Conservation (phyloP, 2,888 invertebrate species). For the Mystacides longicornis region DNA sequence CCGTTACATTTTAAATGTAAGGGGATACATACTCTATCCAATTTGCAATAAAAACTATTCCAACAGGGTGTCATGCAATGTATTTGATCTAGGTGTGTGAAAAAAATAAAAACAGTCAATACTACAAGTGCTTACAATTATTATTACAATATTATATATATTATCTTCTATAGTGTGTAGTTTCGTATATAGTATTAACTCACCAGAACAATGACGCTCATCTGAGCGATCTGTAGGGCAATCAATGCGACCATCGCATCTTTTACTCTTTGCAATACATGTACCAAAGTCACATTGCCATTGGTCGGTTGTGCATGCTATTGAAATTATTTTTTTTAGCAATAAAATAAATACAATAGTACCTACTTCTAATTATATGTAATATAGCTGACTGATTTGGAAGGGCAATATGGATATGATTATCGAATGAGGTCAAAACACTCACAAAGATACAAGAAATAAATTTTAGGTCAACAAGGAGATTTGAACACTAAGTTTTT, state of each 20-base stretch:
- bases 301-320: conserved; percentile 60
- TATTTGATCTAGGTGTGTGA: conserved; percentile 10
- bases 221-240: conserved; percentile 66
- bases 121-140: background rate
- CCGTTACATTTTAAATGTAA: conserved; percentile 54
- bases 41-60: conserved; percentile 57
- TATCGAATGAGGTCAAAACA: no score
- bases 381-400: no score
- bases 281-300: conserved; percentile 69
- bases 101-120: background rate
- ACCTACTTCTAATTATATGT: no score
- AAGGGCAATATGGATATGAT: no score
- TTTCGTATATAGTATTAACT: conserved; percentile 28
- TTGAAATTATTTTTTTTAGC: background rate
- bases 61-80: conserved; percentile 35
- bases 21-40: conserved; percentile 52
- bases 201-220: conserved; percentile 60
- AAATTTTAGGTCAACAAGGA: no score
- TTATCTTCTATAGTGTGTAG: background rate
- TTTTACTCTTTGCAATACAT: conserved; percentile 53
- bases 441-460: no score
- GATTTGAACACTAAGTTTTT: no score
- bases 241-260: conserved; percentile 62
- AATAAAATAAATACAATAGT: background rate
- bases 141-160: no score